Evolutionary conservation across 2,888 invertebrate genomes (phyloP).

Genomic region (Liopterus haemorrhoidalis): DNA sequence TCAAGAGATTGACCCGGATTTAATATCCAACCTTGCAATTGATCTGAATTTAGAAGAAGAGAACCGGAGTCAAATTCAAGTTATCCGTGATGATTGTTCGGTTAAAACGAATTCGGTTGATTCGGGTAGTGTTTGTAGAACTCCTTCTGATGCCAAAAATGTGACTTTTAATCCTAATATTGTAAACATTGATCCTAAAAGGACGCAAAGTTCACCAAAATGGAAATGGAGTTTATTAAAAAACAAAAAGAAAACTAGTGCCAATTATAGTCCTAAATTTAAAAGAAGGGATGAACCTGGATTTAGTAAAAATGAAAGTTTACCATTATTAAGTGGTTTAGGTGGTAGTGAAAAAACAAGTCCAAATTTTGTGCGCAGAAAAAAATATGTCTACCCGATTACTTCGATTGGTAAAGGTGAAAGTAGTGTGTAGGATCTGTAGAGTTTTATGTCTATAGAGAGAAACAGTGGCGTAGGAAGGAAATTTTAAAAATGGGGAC

Average conservation of each 20-base stretch:
- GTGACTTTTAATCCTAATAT: constrained; percentile 46
- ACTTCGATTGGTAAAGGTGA: constrained; percentile 49
- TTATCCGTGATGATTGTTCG: constrained; percentile 26
- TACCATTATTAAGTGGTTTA: constrained; percentile 53
- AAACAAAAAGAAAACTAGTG: constrained; percentile 28
- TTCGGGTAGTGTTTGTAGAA: constrained; percentile 41
- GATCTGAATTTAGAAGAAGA: constrained; percentile 44
- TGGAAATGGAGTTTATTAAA: constrained; percentile 34
- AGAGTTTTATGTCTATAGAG: too few species aligned
- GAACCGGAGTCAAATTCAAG: constrained; percentile 36
- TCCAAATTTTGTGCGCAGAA: constrained; percentile 55
- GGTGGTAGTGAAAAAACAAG: constrained; percentile 44
- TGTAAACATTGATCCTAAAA: constrained; percentile 36
- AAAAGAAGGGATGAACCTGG: constrained; percentile 40
- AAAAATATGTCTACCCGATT: constrained; percentile 59
- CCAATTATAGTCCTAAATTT: constrained; percentile 29
- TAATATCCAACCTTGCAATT: constrained; percentile 45
- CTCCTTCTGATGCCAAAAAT: constrained; percentile 40
- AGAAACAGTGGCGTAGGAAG: too few species aligned
- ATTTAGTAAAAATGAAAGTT: constrained; percentile 48
- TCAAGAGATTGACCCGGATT: constrained; percentile 42
- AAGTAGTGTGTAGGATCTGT: constrained; percentile 51
- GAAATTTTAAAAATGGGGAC: too few species aligned
- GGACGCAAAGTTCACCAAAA: constrained; percentile 23
- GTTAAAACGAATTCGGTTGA: constrained; percentile 40